Evolutionary conservation across 64 coral and sea anemone genomes (phyloP).

Genomic region (Actinia tenebrosa): DNA sequence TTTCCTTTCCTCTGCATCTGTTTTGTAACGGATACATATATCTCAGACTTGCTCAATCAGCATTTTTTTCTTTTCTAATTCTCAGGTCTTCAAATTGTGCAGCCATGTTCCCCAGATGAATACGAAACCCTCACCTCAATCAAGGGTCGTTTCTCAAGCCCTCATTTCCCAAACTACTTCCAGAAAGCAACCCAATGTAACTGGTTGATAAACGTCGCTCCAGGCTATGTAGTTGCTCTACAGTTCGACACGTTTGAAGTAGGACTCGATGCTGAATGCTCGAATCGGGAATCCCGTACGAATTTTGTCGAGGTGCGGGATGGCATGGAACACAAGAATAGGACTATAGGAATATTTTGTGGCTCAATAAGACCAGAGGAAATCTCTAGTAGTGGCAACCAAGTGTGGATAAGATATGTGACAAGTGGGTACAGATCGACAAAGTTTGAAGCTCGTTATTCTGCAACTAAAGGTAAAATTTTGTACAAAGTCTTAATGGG

Average conservation of each 20-base stretch:
- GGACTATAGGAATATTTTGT: conserved; percentile 28
- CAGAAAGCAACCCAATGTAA: conserved; percentile 23
- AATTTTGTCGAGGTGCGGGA: conserved; percentile 39
- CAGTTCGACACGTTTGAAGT: conserved; percentile 44
- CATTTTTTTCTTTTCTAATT: not conserved
- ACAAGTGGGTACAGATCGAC: conserved; percentile 27
- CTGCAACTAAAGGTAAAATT: conserved; percentile 21
- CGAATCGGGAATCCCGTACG: not conserved
- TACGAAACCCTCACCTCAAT: not conserved
- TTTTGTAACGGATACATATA: too few relatives aligned
- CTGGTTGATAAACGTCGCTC: conserved; percentile 27
- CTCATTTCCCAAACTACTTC: conserved; percentile 30
- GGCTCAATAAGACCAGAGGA: conserved; percentile 21
- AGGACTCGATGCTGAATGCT: conserved; percentile 1
- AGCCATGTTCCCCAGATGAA: not conserved
- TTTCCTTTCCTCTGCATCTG: not conserved
- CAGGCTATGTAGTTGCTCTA: conserved; percentile 16
- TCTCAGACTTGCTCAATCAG: not conserved
- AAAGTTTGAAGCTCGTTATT: conserved; percentile 37
- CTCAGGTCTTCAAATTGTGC: not conserved
- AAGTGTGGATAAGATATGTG: conserved; percentile 37
- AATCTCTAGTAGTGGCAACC: conserved; percentile 17
- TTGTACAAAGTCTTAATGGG: not conserved
- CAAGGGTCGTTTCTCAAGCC: conserved; percentile 27
- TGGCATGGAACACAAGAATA: not conserved